Evolutionary conservation across 2,113 vertebrate species (phyloP).

Genomic region (Notarius quadriscutis): DNA sequence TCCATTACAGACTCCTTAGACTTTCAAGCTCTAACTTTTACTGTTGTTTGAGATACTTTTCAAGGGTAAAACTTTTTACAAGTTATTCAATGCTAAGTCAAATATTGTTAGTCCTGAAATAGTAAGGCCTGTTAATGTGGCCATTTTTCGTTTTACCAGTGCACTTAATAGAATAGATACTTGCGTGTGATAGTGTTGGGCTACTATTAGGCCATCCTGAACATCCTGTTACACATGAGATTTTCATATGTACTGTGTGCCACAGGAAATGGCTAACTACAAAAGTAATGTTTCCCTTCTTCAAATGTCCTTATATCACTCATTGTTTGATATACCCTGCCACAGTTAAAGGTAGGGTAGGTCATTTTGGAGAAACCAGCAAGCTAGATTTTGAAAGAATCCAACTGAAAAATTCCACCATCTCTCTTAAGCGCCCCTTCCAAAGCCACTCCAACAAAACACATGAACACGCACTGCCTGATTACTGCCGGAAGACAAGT

Average conservation of each 20-base stretch:
- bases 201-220: not conserved
- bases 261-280: not conserved
- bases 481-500: no score
- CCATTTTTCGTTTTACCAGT: not conserved
- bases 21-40: conserved; percentile 13
- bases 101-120: not conserved
- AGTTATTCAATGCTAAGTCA: conserved; percentile 4
- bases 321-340: not conserved
- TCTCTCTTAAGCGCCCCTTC: no score
- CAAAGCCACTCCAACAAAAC: no score
- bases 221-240: not conserved
- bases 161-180: not conserved
- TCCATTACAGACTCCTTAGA: conserved; percentile 18
- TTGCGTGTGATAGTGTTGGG: not conserved
- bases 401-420: no score
- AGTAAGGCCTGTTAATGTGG: not conserved
- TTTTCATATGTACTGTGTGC: not conserved
- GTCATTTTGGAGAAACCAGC: no score
- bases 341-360: not conserved
- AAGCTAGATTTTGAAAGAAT: no score
- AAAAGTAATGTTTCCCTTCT: not conserved
- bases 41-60: not conserved
- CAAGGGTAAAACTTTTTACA: conserved; percentile 5
- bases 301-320: not conserved
- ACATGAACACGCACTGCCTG: no score